A percentile compares a stretch with the other conserved stretches of the same genome.
Conservation (phyloP, 2,888 invertebrate genomes). For the Pegoplata infirma region DNA sequence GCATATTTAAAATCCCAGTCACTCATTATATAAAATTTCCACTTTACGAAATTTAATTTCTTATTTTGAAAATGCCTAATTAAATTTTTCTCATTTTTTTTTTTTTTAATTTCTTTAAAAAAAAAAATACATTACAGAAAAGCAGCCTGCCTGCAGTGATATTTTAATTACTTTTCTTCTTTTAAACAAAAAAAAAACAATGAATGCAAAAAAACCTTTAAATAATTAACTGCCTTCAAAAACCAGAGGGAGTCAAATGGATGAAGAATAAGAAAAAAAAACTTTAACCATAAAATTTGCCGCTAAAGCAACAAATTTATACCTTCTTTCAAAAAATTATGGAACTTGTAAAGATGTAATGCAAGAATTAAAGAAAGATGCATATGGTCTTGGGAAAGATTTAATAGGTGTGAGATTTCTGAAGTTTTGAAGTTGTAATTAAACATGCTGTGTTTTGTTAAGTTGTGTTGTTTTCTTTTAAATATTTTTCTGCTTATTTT, state of each 20-base stretch:
- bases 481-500: conserved; percentile 38
- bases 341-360: conserved; percentile 22
- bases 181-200: conserved; percentile 8
- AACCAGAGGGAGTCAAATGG: conserved; percentile 60
- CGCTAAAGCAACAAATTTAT: conserved; percentile 62
- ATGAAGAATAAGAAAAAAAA: conserved; percentile 29
- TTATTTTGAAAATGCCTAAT: background rate
- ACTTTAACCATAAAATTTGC: conserved; percentile 60
- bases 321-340: conserved; percentile 42
- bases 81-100: background rate
- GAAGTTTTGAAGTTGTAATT: conserved; percentile 66
- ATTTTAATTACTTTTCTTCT: conserved; percentile 63
- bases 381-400: conserved; percentile 58
- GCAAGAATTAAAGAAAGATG: conserved; percentile 21
- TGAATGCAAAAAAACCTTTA: conserved; percentile 32
- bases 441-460: conserved; percentile 52
- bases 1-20: too few relatives aligned
- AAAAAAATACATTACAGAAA: background rate
- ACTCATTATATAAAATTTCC: too few relatives aligned
- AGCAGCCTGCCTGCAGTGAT: conserved; percentile 61
- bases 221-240: conserved; percentile 62
- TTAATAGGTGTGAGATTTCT: conserved; percentile 67
- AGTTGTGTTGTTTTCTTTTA: background rate
- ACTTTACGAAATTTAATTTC: too few relatives aligned
- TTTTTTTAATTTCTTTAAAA: background rate